A percentile compares a stretch with the other conserved stretches of the same genome.
These are phyloP conservation scores for Drosophila sturtevanti DNA, from an alignment of 1,140 invertebrate genomes.

Conservation along the genomic window DNA sequence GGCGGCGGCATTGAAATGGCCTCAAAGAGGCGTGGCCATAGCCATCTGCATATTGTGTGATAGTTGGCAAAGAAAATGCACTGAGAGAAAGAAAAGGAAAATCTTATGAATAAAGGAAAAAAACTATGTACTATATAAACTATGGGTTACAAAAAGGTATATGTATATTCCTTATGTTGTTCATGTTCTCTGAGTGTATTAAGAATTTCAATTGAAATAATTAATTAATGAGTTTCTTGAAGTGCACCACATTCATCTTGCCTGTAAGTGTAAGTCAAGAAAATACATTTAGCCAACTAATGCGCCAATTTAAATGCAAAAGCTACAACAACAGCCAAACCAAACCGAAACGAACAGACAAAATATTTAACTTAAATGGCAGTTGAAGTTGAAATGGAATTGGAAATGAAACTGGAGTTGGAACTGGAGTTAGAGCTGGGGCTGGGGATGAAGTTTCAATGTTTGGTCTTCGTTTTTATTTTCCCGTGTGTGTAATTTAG, in stretches of 20 bases:
- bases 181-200: background rate
- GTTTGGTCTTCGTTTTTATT: constrained; percentile 24
- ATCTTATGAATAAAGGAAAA: background rate
- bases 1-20: constrained; percentile 32
- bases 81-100: background rate
- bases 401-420: constrained; percentile 53
- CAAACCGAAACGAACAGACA: constrained; percentile 48
- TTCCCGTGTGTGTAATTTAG: constrained; percentile 60
- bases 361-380: constrained; percentile 77
- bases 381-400: constrained; percentile 60
- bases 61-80: constrained; percentile 6
- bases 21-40: constrained; percentile 51
- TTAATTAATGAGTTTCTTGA: constrained; percentile 21
- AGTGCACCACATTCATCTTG: constrained; percentile 20
- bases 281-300: constrained; percentile 74
- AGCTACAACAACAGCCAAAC: constrained; percentile 48
- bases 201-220: background rate
- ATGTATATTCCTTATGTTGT: background rate
- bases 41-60: constrained; percentile 60
- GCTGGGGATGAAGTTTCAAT: constrained; percentile 19
- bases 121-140: background rate
- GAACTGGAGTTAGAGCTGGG: constrained; percentile 2
- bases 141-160: no score
- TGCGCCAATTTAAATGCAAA: constrained; percentile 75
- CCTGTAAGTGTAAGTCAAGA: constrained; percentile 45